phyloP scores from a whole-genome alignment of 2,888 invertebrate species.

The Coenonympha glycerion region DNA sequence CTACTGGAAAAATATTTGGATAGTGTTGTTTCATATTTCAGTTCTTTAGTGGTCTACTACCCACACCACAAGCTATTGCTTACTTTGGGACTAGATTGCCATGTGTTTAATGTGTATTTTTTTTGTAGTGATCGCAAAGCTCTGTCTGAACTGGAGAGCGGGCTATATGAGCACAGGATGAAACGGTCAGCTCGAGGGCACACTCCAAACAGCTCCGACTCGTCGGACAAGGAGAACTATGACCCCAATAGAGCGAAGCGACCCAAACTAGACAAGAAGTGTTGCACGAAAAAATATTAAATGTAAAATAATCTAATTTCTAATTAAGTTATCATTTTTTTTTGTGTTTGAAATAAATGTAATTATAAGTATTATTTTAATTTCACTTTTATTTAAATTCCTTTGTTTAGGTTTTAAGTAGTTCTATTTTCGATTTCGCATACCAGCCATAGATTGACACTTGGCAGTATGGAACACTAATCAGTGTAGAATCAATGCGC shows the following conservation, averaged over 20 bases:
- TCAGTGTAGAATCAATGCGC: no score
- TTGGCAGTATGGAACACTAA: no score
- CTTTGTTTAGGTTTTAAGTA: no score
- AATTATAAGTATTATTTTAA: not conserved
- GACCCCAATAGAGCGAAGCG: constrained; percentile 56
- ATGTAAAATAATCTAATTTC: no score
- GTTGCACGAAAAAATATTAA: constrained; percentile 18
- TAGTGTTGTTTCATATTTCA: no score
- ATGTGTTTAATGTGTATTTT: constrained; percentile 23
- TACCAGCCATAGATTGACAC: no score
- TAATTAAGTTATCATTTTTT: no score
- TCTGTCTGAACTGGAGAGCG: constrained; percentile 39
- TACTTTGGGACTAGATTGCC: not conserved
- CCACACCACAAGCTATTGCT: no score
- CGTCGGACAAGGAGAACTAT: constrained; percentile 66
- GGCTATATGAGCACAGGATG: constrained; percentile 33
- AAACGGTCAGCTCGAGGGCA: constrained; percentile 40
- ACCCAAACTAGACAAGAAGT: constrained; percentile 28
- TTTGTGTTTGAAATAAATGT: not conserved
- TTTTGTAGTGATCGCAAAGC: constrained; percentile 47
- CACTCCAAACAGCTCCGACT: constrained; percentile 59
- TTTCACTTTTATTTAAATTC: not conserved
- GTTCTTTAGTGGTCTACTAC: no score
- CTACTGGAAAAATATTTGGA: no score
- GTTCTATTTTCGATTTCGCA: no score